phyloP scores from a whole-genome alignment of 2,113 vertebrate species.

The Cairina moschata region DNA sequence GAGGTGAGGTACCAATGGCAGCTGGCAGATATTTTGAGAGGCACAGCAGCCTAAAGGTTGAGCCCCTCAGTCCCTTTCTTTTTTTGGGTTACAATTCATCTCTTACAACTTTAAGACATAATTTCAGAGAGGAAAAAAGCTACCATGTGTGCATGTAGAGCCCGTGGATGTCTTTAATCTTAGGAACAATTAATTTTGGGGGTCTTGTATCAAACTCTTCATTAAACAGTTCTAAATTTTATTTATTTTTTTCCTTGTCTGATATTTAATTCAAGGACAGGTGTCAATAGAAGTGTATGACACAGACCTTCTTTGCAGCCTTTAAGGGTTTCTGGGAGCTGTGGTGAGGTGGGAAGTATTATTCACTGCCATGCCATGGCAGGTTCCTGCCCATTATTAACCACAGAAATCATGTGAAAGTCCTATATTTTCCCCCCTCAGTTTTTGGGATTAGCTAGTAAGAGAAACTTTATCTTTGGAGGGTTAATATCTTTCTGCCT shows the following conservation, averaged over 20 bases:
- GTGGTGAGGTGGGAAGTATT: not conserved
- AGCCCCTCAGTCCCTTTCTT: not conserved
- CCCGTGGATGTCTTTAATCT: not conserved
- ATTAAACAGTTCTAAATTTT: not conserved
- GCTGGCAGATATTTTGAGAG: constrained; percentile 40
- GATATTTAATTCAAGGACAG: not conserved
- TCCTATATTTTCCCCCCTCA: not conserved
- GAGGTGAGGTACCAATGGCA: not conserved
- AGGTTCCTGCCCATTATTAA: not conserved
- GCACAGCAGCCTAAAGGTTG: not conserved
- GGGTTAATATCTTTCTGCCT: not conserved
- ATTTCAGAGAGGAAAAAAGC: not conserved
- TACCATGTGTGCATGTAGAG: not conserved
- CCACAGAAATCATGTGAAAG: not conserved
- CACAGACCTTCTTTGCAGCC: not conserved
- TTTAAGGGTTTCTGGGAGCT: not conserved
- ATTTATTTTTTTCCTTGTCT: not conserved
- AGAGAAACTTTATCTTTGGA: not conserved
- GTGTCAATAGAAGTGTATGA: not conserved
- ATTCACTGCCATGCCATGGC: not conserved
- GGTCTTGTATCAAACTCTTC: not conserved
- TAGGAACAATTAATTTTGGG: not conserved
- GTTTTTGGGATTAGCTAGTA: not conserved
- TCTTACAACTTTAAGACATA: not conserved
- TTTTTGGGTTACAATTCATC: constrained; percentile 19